These are phyloP conservation scores for Amiota minor DNA, from an alignment of 2,888 invertebrate genomes.

Conservation along the genomic window DNA sequence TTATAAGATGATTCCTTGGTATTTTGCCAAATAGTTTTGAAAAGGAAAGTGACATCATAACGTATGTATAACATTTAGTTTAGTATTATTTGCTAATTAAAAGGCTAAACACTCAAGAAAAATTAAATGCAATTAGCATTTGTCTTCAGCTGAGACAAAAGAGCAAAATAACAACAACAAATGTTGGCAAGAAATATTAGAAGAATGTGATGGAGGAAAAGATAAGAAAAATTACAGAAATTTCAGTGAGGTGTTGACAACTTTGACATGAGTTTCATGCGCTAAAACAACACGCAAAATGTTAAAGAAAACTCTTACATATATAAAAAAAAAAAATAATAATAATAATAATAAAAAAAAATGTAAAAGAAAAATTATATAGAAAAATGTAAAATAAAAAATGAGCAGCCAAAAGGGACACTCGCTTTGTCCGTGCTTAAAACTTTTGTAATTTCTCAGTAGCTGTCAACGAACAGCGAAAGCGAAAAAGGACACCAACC, in stretches of 20 bases:
- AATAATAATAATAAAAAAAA: background rate
- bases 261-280: slow-evolving; percentile 13
- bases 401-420: background rate
- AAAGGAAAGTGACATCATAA: no score
- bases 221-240: no score
- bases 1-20: background rate
- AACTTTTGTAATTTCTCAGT: slow-evolving; percentile 26
- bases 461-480: slow-evolving; percentile 19
- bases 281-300: slow-evolving; percentile 11
- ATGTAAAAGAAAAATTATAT: background rate
- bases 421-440: slow-evolving; percentile 3
- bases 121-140: background rate
- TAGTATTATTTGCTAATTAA: no score
- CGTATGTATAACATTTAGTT: no score
- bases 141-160: background rate
- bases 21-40: no score
- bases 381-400: slow-evolving; percentile 1
- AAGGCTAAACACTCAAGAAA: no score
- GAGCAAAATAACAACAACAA: background rate
- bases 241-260: background rate
- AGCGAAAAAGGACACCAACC: background rate
- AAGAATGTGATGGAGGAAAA: background rate
- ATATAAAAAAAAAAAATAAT: background rate
- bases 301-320: background rate
- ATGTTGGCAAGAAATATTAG: background rate